phyloP scores from a whole-genome alignment of 2,888 invertebrate species.

The Limnephilus lunatus region DNA sequence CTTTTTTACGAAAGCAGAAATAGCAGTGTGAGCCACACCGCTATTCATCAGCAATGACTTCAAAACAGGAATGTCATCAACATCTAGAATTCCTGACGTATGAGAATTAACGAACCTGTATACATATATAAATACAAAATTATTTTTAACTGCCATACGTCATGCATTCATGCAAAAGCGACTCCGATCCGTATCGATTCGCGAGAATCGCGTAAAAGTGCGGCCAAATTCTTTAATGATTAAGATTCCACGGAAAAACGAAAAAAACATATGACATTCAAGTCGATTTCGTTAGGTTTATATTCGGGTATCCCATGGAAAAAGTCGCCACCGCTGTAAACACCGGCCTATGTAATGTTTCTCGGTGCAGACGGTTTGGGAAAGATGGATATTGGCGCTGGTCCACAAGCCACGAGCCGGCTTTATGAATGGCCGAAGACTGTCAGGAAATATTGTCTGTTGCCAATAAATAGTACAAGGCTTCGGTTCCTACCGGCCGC shows the following conservation, averaged over 20 bases:
- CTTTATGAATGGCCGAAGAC: conserved; percentile 41
- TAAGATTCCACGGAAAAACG: background rate
- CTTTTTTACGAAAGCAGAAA: background rate
- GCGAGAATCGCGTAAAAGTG: background rate
- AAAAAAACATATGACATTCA: background rate
- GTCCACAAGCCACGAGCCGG: conserved; percentile 32
- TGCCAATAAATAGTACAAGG: conserved; percentile 34
- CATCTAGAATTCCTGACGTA: conserved; percentile 20
- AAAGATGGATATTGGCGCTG: background rate
- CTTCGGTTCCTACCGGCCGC: background rate
- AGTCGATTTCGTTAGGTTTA: background rate
- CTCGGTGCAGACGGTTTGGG: background rate
- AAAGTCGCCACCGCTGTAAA: background rate
- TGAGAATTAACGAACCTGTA: background rate
- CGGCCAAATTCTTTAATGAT: background rate
- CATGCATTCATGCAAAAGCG: background rate
- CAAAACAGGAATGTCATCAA: conserved; percentile 32
- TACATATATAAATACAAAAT: background rate
- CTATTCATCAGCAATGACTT: background rate
- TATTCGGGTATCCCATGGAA: background rate
- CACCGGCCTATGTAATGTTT: background rate
- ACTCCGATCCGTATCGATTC: conserved; percentile 19
- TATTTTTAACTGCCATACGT: conserved; percentile 18
- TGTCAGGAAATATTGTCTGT: background rate
- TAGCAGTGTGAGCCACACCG: background rate